These are phyloP conservation scores for Trilocha varians DNA, from an alignment of 2,888 invertebrate species.

Conservation along the genomic window DNA sequence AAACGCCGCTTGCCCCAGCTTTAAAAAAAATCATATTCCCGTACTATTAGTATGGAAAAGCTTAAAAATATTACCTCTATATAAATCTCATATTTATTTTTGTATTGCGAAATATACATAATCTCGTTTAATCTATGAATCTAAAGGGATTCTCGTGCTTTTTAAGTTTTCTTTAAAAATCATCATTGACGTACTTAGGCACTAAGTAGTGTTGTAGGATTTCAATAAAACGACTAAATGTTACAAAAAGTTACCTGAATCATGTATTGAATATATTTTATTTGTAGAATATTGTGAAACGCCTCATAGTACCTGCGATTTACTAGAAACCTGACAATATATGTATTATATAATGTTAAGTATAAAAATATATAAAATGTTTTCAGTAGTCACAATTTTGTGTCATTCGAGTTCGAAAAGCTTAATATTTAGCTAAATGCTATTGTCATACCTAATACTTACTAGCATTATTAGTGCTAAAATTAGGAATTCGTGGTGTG, in stretches of 20 bases:
- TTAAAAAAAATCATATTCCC: not conserved
- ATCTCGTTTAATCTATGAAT: not conserved
- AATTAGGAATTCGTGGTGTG: no score
- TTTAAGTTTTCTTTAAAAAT: not conserved
- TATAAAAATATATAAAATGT: not conserved
- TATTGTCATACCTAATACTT: not conserved
- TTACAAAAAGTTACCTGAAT: not conserved
- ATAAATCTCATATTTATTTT: not conserved
- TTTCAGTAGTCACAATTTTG: not conserved
- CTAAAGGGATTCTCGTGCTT: not conserved
- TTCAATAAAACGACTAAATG: not conserved
- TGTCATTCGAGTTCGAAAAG: not conserved
- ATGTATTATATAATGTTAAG: not conserved
- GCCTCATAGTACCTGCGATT: not conserved
- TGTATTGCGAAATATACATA: not conserved
- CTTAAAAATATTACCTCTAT: not conserved
- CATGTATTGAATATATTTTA: not conserved
- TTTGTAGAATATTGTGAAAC: not conserved
- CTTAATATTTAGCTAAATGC: not conserved
- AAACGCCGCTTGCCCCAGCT: slow-evolving; percentile 24
- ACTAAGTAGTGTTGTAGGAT: not conserved
- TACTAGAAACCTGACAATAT: not conserved
- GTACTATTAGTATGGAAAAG: not conserved
- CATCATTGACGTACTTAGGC: not conserved
- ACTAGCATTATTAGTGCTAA: not conserved